phyloP scores from a whole-genome alignment of 1,140 invertebrate genomes.

The Drosophila erecta region DNA sequence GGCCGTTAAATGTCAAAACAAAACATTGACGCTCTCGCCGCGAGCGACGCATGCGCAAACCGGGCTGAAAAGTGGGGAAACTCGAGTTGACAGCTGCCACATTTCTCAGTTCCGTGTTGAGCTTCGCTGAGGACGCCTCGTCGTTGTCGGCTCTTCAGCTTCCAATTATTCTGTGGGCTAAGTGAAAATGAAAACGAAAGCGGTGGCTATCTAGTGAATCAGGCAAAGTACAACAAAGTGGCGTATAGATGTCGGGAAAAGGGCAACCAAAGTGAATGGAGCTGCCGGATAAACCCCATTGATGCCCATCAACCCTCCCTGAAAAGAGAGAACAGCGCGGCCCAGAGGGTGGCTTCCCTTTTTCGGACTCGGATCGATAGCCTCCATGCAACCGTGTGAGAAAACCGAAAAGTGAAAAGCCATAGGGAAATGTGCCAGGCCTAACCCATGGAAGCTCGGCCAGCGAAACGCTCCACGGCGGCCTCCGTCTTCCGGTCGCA shows the following conservation, averaged over 20 bases:
- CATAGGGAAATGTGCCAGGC: constrained; percentile 24
- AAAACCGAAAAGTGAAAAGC: constrained; percentile 39
- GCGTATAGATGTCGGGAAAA: background rate
- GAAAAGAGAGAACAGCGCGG: constrained; percentile 16
- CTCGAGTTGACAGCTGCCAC: constrained; percentile 42
- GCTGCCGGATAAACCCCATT: background rate
- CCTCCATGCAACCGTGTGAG: constrained; percentile 69
- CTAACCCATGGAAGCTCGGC: constrained; percentile 54
- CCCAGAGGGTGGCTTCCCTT: constrained; percentile 43
- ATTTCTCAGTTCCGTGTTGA: constrained; percentile 56
- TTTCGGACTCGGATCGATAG: constrained; percentile 66
- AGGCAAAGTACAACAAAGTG: constrained; percentile 8
- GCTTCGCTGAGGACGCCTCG: constrained; percentile 56
- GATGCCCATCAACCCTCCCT: constrained; percentile 19
- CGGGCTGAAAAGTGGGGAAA: constrained; percentile 5
- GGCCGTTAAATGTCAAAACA: constrained; percentile 59
- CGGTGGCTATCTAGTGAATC: constrained; percentile 13
- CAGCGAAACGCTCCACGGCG: constrained; percentile 64
- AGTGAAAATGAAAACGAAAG: constrained; percentile 43
- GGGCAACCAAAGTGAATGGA: background rate
- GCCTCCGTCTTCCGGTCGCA: constrained; percentile 69
- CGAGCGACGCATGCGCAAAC: constrained; percentile 30
- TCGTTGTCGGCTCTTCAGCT: constrained; percentile 21
- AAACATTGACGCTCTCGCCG: constrained; percentile 41
- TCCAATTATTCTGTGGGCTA: constrained; percentile 2